Evolutionary conservation across 2,797 vertebrate genomes (phyloP), one percentile per base, ranked within the genome.

Genomic region (Champsocephalus gunnari): DNA sequence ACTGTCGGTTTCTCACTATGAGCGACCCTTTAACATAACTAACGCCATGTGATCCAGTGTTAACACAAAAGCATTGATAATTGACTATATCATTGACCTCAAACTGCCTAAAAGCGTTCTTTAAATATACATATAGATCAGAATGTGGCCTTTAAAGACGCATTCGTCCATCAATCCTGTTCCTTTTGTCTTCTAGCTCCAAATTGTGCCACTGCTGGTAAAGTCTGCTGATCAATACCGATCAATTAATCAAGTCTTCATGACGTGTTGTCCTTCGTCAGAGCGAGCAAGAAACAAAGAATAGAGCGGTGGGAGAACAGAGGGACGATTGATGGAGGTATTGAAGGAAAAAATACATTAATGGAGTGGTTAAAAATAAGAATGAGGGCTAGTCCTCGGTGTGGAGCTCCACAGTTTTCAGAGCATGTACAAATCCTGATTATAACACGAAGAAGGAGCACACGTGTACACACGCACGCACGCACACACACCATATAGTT

Each of bases 311-410:
- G 16, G 28, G 24, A 54, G 19, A 54, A 13, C 9, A 41, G 59
- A 62, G 63, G 66, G 57, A 71, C 66, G 80, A 75, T 51, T 83
- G 75, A 77, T 86, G 87, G 81, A 73, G 60, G 71, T 61, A 73
- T 75, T 66, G 75, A 87, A 84, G 76, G 74, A 79, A 82, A 80
- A 82, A 80, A 79, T 76, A 75, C 70, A 62, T 88, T 91, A 88
- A 88, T 86, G 77, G 81, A 84, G 71, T 56, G 80, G 88, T 87
- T 92, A 92, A 93, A 92, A 93, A 93, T 93, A 93, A 92, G 83
- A 93, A 91, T 79, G 84, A 92, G 92, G 92, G 49, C 91, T 90
- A 89, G 78, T 92, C 88, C 90, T 91, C 71, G 1, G 88, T 82
- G 92, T 86, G 82, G 80, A 84, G 79, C 78, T 75, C 71, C 75